Evolutionary conservation across 2,888 invertebrate genomes (phyloP), one percentile per base, ranked within the genome.

Genomic region (Margaritifera margaritifera): DNA sequence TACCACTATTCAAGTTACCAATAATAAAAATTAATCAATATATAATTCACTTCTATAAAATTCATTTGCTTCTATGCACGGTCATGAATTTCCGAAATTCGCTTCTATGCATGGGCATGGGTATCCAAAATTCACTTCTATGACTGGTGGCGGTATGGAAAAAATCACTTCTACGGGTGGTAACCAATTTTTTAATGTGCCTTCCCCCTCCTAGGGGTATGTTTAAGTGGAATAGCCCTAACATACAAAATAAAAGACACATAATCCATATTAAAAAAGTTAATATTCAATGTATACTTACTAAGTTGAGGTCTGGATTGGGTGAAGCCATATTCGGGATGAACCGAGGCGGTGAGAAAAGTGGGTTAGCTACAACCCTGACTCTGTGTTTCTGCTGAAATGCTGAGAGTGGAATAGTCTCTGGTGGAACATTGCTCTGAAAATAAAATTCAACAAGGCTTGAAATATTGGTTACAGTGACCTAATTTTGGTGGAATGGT

Each of bases 361-460:
- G 69, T n/a, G 78, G 68, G n/a, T 53, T 56, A 6, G 52, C 57
- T 31, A 79, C 74, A 50, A 84, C 84, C 24, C 88, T 73, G 11
- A 89, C 89, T 60, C 90, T 79, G 63, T 86, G 86, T 63, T 88
- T 88, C 84, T 94, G 94, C 75, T 94, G 93, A 86, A 97, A 94
- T 75, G 94, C 95, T 55, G 94, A 93, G 56, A 97, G 91, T 63
- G 95, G 94, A 84, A 98, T 94, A 31, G 96, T 97, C 88, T 98
- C 98, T 58, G 95, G 95, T 58, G 94, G 93, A 83, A 97, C 97
- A 89, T 96, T 96, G 2, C 96, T 96, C 89, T 92, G 83, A 11
- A 65, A 63, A 11, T 50, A 52, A 50, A 24, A 42, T 42, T 42
- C 22, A 27, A n/a, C n/a, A n/a, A n/a, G n/a, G n/a, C n/a, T n/a